Evolutionary conservation across 1,140 invertebrate genomes (phyloP).

Genomic region (Brachionus rotundiformis): DNA sequence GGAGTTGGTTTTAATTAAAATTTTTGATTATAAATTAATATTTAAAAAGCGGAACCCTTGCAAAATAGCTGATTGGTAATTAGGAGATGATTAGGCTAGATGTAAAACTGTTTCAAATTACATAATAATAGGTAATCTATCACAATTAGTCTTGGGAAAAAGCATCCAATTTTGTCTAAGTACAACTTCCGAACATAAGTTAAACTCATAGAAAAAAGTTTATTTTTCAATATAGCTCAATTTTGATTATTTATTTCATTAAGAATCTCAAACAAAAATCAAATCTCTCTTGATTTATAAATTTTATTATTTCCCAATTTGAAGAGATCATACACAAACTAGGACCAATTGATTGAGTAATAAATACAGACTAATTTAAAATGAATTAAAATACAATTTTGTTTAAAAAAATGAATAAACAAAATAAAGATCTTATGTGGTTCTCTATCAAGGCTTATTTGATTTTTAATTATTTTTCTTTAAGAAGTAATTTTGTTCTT

Average conservation of each 20-base stretch:
- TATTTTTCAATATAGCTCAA: neutral
- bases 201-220: neutral
- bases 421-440: neutral
- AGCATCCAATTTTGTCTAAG: neutral
- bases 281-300: slow-evolving; percentile 16
- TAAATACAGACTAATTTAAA: slow-evolving; percentile 14
- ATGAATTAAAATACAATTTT: neutral
- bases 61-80: neutral
- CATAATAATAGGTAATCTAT: neutral
- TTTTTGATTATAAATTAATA: neutral
- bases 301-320: neutral
- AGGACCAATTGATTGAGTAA: neutral
- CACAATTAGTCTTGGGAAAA: neutral
- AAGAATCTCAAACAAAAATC: neutral
- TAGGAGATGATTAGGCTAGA: neutral
- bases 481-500: neutral
- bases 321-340: slow-evolving; percentile 7
- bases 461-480: neutral
- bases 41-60: neutral
- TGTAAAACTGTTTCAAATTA: neutral
- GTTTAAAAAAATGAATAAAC: neutral
- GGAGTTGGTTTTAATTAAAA: neutral
- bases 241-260: slow-evolving; percentile 12
- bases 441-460: neutral
- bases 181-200: neutral